Percentiles rank a stretch among this genome's conserved stretches.
Evolutionary conservation across 2,113 vertebrate species (phyloP).

Genomic region (Microtus richardsoni): DNA sequence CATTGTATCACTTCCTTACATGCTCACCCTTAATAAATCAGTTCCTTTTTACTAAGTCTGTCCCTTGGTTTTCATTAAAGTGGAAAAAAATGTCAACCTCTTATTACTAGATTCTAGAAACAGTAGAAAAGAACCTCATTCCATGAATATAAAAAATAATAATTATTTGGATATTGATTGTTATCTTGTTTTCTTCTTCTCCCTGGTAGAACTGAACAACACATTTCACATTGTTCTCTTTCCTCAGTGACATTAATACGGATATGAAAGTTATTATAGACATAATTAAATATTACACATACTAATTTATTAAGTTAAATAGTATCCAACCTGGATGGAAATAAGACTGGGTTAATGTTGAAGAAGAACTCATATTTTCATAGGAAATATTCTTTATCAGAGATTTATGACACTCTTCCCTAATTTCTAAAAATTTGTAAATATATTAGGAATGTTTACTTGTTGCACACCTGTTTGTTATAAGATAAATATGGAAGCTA

Average conservation of each 20-base stretch:
- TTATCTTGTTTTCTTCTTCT: neutral
- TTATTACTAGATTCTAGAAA: neutral
- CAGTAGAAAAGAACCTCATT: neutral
- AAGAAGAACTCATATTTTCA: neutral
- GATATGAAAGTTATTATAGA: neutral
- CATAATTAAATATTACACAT: neutral
- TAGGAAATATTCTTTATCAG: neutral
- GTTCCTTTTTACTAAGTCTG: neutral
- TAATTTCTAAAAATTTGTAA: neutral
- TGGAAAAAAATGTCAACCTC: neutral
- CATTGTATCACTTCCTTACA: neutral
- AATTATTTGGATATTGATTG: neutral
- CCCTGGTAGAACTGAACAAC: too few species aligned
- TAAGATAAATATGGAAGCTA: neutral
- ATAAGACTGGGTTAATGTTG: neutral
- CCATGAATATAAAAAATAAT: neutral
- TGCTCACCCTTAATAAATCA: neutral
- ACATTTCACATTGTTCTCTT: neutral
- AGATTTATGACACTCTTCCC: neutral
- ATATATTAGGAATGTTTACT: neutral
- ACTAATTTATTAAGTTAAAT: neutral
- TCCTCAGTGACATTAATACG: neutral
- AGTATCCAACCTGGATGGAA: neutral
- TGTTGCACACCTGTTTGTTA: neutral
- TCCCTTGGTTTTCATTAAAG: neutral